Conservation (phyloP, 2,888 invertebrate genomes). For the Heteropelma amictum region DNA sequence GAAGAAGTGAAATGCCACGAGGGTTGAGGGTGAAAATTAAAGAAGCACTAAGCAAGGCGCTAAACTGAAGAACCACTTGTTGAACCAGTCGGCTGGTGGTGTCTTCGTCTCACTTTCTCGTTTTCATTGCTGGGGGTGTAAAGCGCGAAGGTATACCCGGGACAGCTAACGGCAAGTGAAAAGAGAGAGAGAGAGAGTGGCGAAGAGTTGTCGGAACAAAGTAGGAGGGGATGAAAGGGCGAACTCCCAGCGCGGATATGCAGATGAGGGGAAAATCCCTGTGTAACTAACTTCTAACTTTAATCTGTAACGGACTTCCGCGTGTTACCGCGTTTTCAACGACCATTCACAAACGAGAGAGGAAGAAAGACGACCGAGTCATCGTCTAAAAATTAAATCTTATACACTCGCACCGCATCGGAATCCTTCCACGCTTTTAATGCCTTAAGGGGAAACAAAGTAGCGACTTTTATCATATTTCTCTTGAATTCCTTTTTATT, state of each 20-base stretch:
- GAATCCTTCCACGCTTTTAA: conserved; percentile 26
- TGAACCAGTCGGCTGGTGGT: conserved; percentile 66
- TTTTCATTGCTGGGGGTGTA: conserved; percentile 55
- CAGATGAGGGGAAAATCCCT: conserved; percentile 73
- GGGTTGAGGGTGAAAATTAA: conserved; percentile 70
- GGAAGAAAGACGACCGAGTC: conserved; percentile 4
- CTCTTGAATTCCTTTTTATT: not conserved
- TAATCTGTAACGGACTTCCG: conserved; percentile 64
- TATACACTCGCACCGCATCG: conserved; percentile 21
- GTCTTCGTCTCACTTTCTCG: conserved; percentile 42
- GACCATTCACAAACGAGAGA: conserved; percentile 3
- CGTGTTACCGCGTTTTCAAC: conserved; percentile 48
- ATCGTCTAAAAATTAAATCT: conserved; percentile 57
- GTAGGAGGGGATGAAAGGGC: conserved; percentile 44
- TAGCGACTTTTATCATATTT: not conserved
- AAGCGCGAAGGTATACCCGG: conserved; percentile 45
- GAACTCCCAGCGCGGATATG: conserved; percentile 71
- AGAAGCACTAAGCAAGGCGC: conserved; percentile 77
- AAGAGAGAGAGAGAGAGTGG: conserved; percentile 46
- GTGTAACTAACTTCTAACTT: conserved; percentile 77
- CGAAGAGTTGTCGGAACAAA: conserved; percentile 23
- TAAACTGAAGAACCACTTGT: conserved; percentile 78
- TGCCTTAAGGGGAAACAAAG: conserved; percentile 6
- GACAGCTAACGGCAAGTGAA: conserved; percentile 34
- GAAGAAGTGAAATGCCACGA: conserved; percentile 40